Evolutionary conservation across 2,797 vertebrate species (phyloP).

Genomic region (Myiotriccus ornatus): DNA sequence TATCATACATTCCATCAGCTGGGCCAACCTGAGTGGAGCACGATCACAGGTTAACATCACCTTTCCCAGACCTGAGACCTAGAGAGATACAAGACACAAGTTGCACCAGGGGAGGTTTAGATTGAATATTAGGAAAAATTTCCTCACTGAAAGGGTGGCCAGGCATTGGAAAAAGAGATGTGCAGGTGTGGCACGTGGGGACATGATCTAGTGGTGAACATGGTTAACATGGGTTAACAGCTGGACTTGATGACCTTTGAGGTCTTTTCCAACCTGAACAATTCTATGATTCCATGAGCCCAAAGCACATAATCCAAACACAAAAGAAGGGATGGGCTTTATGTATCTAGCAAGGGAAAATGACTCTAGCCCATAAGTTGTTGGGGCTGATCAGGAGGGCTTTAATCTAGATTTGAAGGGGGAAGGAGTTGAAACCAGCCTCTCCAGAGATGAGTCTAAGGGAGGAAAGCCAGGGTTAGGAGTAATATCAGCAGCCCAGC

Average conservation of each 20-base stretch:
- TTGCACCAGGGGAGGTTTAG: neutral
- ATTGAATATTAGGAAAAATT: neutral
- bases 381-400: no score
- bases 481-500: no score
- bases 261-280: neutral
- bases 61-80: neutral
- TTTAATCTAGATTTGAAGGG: no score
- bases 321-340: neutral
- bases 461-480: no score
- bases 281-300: neutral
- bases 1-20: neutral
- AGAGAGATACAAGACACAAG: neutral
- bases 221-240: neutral
- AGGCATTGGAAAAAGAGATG: rapidly evolving
- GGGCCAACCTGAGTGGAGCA: neutral
- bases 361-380: no score
- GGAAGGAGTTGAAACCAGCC: no score
- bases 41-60: neutral
- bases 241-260: neutral
- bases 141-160: neutral
- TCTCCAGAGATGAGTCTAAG: no score
- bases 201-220: neutral
- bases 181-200: rapidly evolving
- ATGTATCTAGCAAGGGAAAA: no score
- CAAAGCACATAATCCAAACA: neutral